A percentile compares a stretch with the other conserved stretches of the same genome.
phyloP scores from a whole-genome alignment of 2,113 vertebrate genomes.

The Melanocharis versteri region DNA sequence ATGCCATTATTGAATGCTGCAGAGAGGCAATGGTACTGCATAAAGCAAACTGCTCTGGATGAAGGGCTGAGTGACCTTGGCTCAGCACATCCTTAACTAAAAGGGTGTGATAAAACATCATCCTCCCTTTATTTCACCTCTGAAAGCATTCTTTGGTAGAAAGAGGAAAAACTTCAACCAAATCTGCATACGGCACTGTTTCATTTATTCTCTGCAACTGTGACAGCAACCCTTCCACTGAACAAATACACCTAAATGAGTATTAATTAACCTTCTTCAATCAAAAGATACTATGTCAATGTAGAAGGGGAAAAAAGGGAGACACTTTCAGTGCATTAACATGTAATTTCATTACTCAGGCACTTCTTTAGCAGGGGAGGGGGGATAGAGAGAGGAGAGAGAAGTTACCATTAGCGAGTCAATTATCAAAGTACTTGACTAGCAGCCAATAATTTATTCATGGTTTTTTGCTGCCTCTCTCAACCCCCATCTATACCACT shows the following conservation, averaged over 20 bases:
- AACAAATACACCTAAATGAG: constrained; percentile 70
- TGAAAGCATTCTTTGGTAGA: neutral
- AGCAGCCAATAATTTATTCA: constrained; percentile 68
- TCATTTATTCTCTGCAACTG: constrained; percentile 26
- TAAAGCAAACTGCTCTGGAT: neutral
- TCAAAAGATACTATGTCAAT: constrained; percentile 73
- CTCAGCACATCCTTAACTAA: neutral
- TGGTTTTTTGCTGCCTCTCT: constrained; percentile 47
- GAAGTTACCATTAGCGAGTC: constrained; percentile 48
- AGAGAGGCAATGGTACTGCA: neutral
- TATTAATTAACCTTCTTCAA: constrained; percentile 73
- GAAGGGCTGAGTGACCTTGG: constrained; percentile 13
- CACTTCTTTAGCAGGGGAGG: constrained; percentile 61
- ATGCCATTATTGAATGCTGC: neutral
- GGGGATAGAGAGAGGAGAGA: neutral
- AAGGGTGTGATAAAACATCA: neutral
- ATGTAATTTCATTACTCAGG: constrained; percentile 59
- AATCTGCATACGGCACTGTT: neutral
- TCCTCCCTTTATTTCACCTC: neutral
- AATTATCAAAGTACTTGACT: constrained; percentile 66
- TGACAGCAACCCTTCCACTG: constrained; percentile 1
- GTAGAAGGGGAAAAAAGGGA: constrained; percentile 15
- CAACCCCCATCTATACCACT: constrained; percentile 30
- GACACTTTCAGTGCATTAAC: constrained; percentile 58
- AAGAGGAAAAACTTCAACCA: neutral